These are phyloP conservation scores for Vidua macroura DNA, from an alignment of 2,113 vertebrate genomes.

Conservation along the genomic window DNA sequence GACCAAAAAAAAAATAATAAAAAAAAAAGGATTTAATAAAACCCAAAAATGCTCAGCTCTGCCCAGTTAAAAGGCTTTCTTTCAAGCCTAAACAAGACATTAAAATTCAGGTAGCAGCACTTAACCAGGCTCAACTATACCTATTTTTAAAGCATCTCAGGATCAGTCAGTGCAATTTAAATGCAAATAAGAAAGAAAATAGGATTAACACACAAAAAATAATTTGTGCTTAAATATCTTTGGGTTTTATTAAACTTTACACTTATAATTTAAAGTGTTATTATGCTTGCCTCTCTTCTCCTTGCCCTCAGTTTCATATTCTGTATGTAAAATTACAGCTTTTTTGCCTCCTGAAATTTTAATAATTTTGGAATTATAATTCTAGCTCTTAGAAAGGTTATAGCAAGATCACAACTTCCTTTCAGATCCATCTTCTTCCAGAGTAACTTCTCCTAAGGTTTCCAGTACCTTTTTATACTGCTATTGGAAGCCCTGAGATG, in stretches of 20 bases:
- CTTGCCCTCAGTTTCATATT: background rate
- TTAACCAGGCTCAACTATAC: background rate
- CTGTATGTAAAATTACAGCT: background rate
- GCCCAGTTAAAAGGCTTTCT: background rate
- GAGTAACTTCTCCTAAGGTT: background rate
- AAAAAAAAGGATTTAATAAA: background rate
- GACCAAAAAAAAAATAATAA: background rate
- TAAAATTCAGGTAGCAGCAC: background rate
- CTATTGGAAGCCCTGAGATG: background rate
- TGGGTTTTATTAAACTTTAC: background rate
- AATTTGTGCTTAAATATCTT: background rate
- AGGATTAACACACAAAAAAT: background rate
- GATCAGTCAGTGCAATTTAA: background rate
- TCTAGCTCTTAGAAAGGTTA: background rate
- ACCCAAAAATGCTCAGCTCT: background rate
- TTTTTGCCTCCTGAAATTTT: background rate
- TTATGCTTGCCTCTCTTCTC: background rate
- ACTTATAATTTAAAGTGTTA: background rate
- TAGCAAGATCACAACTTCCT: background rate
- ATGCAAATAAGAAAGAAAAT: constrained; percentile 9
- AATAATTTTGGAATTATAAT: background rate
- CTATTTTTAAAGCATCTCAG: background rate
- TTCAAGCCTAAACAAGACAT: background rate
- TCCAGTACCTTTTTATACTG: background rate
- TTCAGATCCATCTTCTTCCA: background rate